Evolutionary conservation across 2,888 invertebrate genomes (phyloP), one percentile per base, ranked within the genome.

Genomic region (Mesorhabditis sp.): DNA sequence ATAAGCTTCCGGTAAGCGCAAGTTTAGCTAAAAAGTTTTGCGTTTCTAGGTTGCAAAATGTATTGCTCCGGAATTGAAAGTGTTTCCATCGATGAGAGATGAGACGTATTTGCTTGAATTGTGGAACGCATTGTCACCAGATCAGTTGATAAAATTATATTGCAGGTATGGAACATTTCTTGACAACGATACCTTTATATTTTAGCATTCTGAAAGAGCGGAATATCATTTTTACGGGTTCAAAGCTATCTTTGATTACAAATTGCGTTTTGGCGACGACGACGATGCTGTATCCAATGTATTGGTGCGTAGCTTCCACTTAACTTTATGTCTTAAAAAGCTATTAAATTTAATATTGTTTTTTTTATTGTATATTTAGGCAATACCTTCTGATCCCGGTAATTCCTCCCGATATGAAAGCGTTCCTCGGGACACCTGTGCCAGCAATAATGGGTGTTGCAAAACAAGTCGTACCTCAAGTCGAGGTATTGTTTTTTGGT

Each of bases 401-500:
- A 4, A 64, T 67, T 2, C 67, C 79, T 5, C 15, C 69, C n/a
- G 78, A 80, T 28, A 76, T 80, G 78, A 28, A 28, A 28, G 28
- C 28, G 28, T 28, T 28, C 28, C 61, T 74, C 78, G 87, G 87
- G 82, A 97, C 97, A n/a, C 97, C 97, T 1, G 97, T 97, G 96
- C 97, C 97, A 65, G 97, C 93, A 88, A 89, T 97, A 65, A 95
- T 97, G 84, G 97, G 97, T 73, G 93, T 96, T 74, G 95, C 95
- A 77, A 90, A 91, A 76, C 90, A 90, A 82, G 91, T 94, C 68
- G 90, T 94, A 88, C 28, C 28, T 28, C 28, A 28, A 28, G 28
- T 28, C 28, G 28, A 28, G 28, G 28, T 28, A 28, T 28, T 28
- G 28, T 28, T 28, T 28, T 28, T 28, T 28, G 28, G 28, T 1